These are phyloP conservation scores for Melanotaenia parkinsoni DNA, from an alignment of 2,797 vertebrate species.

Conservation along the genomic window DNA sequence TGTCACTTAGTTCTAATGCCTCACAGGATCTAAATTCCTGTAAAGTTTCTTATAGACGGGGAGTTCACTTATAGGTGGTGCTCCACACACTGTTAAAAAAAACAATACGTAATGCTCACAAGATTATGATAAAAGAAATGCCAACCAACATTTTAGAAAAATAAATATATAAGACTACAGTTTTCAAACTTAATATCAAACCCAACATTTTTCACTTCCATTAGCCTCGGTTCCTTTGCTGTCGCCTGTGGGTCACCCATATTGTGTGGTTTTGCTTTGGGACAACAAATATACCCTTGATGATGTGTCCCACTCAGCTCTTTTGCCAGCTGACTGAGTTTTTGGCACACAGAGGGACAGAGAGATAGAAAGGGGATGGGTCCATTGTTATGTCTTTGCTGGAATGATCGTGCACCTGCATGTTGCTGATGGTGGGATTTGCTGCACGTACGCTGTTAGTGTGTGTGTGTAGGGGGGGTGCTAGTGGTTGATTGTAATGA, in stretches of 20 bases:
- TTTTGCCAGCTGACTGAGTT: slow-evolving; percentile 77
- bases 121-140: too few relatives aligned
- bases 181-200: background rate
- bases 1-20: slow-evolving; percentile 1
- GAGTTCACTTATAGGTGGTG: background rate
- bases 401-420: slow-evolving; percentile 77
- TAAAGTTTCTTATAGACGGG: background rate
- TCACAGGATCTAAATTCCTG: background rate
- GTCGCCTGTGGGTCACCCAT: slow-evolving; percentile 31
- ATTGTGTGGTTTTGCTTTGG: slow-evolving; percentile 50
- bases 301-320: slow-evolving; percentile 77
- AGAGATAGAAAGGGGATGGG: slow-evolving; percentile 21
- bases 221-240: slow-evolving; percentile 12
- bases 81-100: background rate
- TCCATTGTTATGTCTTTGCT: slow-evolving; percentile 75
- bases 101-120: too few relatives aligned
- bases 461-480: background rate
- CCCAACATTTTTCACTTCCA: background rate
- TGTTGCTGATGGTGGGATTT: slow-evolving; percentile 77
- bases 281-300: slow-evolving; percentile 62
- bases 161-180: background rate
- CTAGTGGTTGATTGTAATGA: slow-evolving; percentile 25
- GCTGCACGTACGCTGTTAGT: slow-evolving; percentile 4
- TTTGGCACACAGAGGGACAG: slow-evolving; percentile 53
- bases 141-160: too few relatives aligned